Evolutionary conservation across 2,797 vertebrate species (phyloP).

Genomic region (Momotus momota): DNA sequence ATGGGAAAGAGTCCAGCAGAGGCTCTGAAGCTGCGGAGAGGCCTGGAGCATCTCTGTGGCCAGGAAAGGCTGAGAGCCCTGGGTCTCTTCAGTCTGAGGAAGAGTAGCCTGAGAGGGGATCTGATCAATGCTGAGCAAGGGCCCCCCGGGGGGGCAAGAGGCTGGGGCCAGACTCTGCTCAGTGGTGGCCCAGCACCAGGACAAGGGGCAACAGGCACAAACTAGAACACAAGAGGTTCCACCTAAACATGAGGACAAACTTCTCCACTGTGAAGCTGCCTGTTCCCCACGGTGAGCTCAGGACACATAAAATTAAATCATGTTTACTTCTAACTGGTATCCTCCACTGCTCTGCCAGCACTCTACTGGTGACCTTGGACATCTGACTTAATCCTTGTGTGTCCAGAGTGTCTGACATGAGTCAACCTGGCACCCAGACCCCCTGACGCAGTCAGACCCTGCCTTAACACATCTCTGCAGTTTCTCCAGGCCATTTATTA

Average conservation of each 20-base stretch:
- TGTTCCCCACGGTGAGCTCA: not conserved
- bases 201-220: not conserved
- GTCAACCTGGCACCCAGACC: not conserved
- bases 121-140: not conserved
- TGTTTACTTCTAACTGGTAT: not conserved
- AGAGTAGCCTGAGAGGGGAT: not conserved
- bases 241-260: not conserved
- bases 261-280: not conserved
- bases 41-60: not conserved
- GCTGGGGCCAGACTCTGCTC: not conserved
- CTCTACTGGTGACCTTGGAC: not conserved
- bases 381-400: not conserved
- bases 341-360: not conserved
- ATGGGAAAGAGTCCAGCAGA: not conserved
- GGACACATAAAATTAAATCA: not conserved
- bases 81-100: not conserved
- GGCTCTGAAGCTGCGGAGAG: not conserved
- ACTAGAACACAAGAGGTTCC: not conserved
- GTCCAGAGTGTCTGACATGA: not conserved
- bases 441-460: not conserved
- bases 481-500: not conserved
- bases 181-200: not conserved
- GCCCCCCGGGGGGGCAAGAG: not conserved
- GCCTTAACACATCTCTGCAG: not conserved
- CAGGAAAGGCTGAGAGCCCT: not conserved